Evolutionary conservation across 2,113 vertebrate genomes (phyloP).

Genomic region (Chaetodon auriga): DNA sequence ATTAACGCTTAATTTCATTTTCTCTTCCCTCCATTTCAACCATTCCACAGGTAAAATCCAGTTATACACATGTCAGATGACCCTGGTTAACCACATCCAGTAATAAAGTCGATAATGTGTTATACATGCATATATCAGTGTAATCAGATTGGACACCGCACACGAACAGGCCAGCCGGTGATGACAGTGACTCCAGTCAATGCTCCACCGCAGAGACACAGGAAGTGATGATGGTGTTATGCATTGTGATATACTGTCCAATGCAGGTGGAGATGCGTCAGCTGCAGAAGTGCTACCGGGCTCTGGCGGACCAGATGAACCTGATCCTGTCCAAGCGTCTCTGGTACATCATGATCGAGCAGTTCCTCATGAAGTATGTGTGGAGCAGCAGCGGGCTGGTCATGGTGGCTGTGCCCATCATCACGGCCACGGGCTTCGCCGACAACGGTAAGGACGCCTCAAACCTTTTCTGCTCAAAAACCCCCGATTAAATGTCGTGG

Average conservation of each 20-base stretch:
- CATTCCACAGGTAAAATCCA: neutral
- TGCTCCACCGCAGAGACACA: too few species aligned
- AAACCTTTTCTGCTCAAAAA: neutral
- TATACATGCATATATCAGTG: neutral
- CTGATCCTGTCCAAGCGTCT: slow-evolving; percentile 97
- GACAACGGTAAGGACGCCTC: slow-evolving; percentile 88
- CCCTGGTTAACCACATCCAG: neutral
- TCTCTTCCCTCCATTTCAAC: too few species aligned
- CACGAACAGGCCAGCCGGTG: neutral
- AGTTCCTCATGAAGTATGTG: slow-evolving; percentile 99
- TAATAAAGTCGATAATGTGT: neutral
- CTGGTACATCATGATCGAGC: slow-evolving; percentile 99
- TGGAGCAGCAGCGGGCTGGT: slow-evolving; percentile 96
- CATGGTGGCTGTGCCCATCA: slow-evolving; percentile 99
- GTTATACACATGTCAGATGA: neutral
- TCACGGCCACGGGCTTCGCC: slow-evolving; percentile 96
- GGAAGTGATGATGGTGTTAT: too few species aligned
- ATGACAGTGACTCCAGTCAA: too few species aligned
- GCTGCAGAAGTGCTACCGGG: slow-evolving; percentile 95
- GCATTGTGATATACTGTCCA: neutral
- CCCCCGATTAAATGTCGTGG: neutral
- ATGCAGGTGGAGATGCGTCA: slow-evolving; percentile 96
- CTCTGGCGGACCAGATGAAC: slow-evolving; percentile 94
- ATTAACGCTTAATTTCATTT: too few species aligned
- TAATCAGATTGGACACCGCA: neutral